Conservation (phyloP, 2,888 invertebrate species). For the Gibbula magus region DNA sequence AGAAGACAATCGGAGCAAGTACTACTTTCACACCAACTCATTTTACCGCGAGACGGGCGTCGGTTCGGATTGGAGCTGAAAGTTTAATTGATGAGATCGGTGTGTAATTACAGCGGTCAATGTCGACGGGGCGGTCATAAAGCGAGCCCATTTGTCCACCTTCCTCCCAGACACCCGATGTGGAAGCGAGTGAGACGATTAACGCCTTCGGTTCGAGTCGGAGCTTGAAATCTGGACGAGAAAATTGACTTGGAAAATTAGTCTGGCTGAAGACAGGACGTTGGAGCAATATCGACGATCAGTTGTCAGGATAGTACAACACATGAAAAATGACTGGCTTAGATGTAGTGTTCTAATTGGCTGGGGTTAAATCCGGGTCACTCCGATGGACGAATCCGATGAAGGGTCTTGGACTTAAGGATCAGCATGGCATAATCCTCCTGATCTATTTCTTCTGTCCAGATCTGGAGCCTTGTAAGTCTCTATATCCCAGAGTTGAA, state of each 20-base stretch:
- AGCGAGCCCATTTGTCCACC: slow-evolving; percentile 21
- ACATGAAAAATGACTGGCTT: slow-evolving; percentile 23
- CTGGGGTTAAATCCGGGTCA: slow-evolving; percentile 17
- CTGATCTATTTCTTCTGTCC: too few species aligned
- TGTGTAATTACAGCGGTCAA: slow-evolving; percentile 22
- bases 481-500: too few species aligned
- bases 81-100: slow-evolving; percentile 9
- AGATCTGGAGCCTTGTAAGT: too few species aligned
- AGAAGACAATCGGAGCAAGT: slow-evolving; percentile 21
- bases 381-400: slow-evolving; percentile 16
- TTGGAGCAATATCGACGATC: slow-evolving; percentile 5
- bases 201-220: neutral
- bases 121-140: neutral
- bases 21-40: slow-evolving; percentile 21
- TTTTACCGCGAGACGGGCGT: slow-evolving; percentile 13
- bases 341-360: slow-evolving; percentile 13
- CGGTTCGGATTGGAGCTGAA: neutral
- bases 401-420: neutral
- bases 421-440: neutral
- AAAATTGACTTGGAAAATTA: slow-evolving; percentile 21
- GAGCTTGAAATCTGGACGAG: slow-evolving; percentile 13
- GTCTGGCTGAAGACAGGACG: slow-evolving; percentile 13
- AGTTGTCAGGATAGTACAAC: slow-evolving; percentile 23
- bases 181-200: neutral
- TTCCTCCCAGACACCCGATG: neutral